Conservation (phyloP, 2,888 invertebrate genomes). For the Rapana venosa region DNA sequence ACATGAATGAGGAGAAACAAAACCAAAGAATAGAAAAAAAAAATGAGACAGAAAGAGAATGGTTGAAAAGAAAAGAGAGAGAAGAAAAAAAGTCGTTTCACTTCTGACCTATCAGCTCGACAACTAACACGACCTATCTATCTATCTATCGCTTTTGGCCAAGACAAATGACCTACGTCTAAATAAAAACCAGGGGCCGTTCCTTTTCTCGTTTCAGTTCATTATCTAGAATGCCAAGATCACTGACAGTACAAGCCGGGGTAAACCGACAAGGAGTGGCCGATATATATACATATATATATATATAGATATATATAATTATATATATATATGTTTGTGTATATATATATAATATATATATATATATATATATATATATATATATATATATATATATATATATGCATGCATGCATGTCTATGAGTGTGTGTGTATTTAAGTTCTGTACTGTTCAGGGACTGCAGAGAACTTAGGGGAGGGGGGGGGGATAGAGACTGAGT, state of each 20-base stretch:
- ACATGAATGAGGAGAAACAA: no score
- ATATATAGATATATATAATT: no score
- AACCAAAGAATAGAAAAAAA: background rate
- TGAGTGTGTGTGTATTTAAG: background rate
- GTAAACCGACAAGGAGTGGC: no score
- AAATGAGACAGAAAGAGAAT: background rate
- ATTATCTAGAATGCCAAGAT: background rate
- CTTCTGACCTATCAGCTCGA: background rate
- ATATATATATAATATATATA: no score
- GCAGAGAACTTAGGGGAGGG: no score
- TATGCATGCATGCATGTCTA: background rate
- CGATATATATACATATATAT: no score
- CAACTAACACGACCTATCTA: background rate
- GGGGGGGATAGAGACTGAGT: no score
- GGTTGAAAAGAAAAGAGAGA: background rate
- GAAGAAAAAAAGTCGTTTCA: background rate
- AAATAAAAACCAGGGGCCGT: background rate
- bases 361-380: background rate
- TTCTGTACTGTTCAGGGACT: no score
- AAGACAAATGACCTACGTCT: background rate
- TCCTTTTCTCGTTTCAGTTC: background rate
- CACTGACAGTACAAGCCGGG: no score
- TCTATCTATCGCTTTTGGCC: background rate
- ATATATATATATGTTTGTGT: no score
- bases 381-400: background rate